phyloP scores from a whole-genome alignment of 1,140 invertebrate species.

The Macrostomum lignano region DNA sequence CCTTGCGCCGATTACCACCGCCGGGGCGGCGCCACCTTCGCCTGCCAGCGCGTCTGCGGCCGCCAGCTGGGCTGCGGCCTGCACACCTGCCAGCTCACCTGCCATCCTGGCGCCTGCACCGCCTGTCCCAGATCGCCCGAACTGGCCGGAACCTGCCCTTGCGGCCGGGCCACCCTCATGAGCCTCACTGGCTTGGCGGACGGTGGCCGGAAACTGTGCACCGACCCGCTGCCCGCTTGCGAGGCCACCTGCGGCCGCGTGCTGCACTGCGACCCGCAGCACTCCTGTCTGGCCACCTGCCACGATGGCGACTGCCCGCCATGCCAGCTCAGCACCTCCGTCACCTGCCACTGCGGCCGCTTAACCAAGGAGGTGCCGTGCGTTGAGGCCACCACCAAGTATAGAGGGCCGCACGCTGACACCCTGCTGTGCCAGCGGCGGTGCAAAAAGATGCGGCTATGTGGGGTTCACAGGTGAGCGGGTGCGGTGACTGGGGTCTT shows the following conservation, averaged over 20 bases:
- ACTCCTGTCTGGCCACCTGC: slow-evolving; percentile 15
- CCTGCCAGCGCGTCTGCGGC: slow-evolving; percentile 13
- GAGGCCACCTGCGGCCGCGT: slow-evolving; percentile 44
- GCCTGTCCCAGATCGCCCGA: slow-evolving; percentile 5
- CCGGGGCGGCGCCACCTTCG: not conserved
- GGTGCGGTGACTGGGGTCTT: no score
- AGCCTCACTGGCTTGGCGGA: slow-evolving; percentile 26
- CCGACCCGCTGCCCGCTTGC: slow-evolving; percentile 58
- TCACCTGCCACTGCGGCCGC: slow-evolving; percentile 20
- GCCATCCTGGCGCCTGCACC: slow-evolving; percentile 19
- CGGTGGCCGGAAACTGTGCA: slow-evolving; percentile 34
- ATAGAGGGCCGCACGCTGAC: not conserved
- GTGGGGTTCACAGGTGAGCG: no score
- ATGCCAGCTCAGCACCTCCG: slow-evolving; percentile 12
- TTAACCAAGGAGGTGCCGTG: not conserved
- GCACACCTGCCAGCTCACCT: slow-evolving; percentile 18
- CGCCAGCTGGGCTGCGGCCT: slow-evolving; percentile 20
- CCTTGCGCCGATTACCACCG: no score
- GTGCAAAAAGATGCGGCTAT: slow-evolving; percentile 1
- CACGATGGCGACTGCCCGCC: slow-evolving; percentile 16
- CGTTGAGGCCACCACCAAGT: not conserved
- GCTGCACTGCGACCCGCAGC: slow-evolving; percentile 44
- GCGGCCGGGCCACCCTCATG: slow-evolving; percentile 28
- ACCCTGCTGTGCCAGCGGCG: not conserved
- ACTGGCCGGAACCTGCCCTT: slow-evolving; percentile 36